Evolutionary conservation across 92 coral and sea anemone genomes (phyloP).

Genomic region (Zoanthus gigantus): DNA sequence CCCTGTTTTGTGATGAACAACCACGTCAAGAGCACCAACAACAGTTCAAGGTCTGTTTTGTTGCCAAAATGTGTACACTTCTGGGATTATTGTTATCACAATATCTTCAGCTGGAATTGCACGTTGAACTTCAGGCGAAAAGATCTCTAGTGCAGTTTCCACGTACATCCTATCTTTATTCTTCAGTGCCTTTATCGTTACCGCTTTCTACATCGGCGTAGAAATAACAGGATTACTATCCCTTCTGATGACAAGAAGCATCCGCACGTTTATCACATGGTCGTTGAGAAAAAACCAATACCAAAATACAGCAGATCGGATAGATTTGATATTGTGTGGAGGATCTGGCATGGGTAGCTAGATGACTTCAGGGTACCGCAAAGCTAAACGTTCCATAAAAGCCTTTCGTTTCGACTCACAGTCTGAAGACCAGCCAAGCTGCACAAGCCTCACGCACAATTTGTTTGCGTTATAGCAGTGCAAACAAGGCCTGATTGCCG

Average conservation of each 20-base stretch:
- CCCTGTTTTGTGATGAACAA: constrained; percentile 62
- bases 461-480: constrained; percentile 44
- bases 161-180: constrained; percentile 73
- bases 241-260: constrained; percentile 68
- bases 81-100: constrained; percentile 56
- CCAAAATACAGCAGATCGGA: constrained; percentile 65
- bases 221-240: constrained; percentile 63
- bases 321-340: constrained; percentile 67
- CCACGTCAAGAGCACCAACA: constrained; percentile 59
- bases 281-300: constrained; percentile 61
- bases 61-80: constrained; percentile 62
- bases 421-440: constrained; percentile 62
- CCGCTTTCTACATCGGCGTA: constrained; percentile 62
- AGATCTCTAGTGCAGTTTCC: constrained; percentile 65
- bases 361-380: constrained; percentile 51
- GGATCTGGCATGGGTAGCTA: constrained; percentile 68
- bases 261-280: constrained; percentile 48
- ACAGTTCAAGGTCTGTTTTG: constrained; percentile 60
- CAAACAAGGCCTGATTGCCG: constrained; percentile 65
- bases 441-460: constrained; percentile 57
- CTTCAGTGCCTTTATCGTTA: constrained; percentile 64
- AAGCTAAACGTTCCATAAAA: constrained; percentile 52
- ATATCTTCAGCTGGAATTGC: constrained; percentile 62
- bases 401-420: constrained; percentile 67
- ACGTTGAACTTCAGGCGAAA: constrained; percentile 54